Percentiles rank a stretch among this genome's conserved stretches.
phyloP scores from a whole-genome alignment of 2,888 invertebrate species.

The Lypha dubia region DNA sequence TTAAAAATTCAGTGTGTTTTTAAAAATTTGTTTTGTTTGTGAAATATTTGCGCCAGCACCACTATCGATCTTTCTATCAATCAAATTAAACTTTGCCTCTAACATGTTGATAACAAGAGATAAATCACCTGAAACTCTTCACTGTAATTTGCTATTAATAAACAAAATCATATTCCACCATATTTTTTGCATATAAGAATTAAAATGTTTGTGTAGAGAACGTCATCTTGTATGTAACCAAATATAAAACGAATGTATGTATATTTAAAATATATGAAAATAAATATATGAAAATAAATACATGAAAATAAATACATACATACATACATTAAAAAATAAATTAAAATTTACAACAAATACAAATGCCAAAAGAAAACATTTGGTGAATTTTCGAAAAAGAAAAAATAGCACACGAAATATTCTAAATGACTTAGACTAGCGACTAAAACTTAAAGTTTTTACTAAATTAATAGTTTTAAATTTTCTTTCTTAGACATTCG shows the following conservation, averaged over 20 bases:
- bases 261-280: not conserved
- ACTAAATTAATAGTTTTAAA: slow-evolving; percentile 8
- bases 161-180: not conserved
- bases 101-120: not conserved
- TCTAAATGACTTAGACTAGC: slow-evolving; percentile 78
- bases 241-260: not conserved
- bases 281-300: slow-evolving; percentile 7
- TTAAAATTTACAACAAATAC: slow-evolving; percentile 8
- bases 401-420: slow-evolving; percentile 34
- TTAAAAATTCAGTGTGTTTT: too few species aligned
- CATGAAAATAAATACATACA: not conserved
- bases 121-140: not conserved
- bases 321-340: slow-evolving; percentile 23
- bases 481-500: not conserved
- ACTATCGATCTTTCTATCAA: too few species aligned
- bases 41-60: too few species aligned
- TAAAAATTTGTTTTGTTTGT: too few species aligned
- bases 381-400: slow-evolving; percentile 2
- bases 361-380: slow-evolving; percentile 16
- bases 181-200: not conserved
- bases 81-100: too few species aligned
- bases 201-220: not conserved
- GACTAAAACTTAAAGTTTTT: slow-evolving; percentile 67
- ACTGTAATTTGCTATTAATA: not conserved
- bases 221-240: not conserved